phyloP scores from a whole-genome alignment of 2,113 vertebrate genomes.

The Atherinomorus stipes region DNA sequence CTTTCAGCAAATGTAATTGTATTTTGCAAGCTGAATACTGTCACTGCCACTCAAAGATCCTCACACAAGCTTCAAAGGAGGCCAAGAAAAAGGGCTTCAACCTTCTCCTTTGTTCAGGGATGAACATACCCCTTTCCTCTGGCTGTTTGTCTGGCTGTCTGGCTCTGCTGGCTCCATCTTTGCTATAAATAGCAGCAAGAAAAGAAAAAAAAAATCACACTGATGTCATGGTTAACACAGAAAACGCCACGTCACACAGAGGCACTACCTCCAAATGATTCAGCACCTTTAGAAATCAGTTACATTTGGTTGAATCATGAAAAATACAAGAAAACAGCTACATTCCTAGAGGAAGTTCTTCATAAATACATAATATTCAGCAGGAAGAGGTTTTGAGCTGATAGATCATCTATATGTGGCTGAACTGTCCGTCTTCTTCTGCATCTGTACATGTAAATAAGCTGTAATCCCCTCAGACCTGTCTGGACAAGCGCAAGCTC shows the following conservation, averaged over 20 bases:
- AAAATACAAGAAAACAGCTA: not conserved
- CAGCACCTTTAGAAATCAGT: constrained; percentile 54
- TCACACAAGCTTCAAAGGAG: constrained; percentile 14
- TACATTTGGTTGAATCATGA: not conserved
- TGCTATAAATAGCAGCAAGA: constrained; percentile 74
- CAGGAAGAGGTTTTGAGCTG: not conserved
- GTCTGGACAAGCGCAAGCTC: constrained; percentile 10
- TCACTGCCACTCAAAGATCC: constrained; percentile 5
- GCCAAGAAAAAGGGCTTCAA: constrained; percentile 10
- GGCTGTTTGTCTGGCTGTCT: constrained; percentile 41
- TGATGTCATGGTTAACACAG: constrained; percentile 33
- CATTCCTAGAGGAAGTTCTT: not conserved
- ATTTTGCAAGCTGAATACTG: constrained; percentile 32
- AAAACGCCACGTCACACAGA: constrained; percentile 35
- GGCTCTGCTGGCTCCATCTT: constrained; percentile 45
- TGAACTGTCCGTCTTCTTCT: not conserved
- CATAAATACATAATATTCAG: not conserved
- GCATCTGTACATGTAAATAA: not conserved
- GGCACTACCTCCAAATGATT: constrained; percentile 56
- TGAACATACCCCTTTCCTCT: constrained; percentile 26
- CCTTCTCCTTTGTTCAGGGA: constrained; percentile 42
- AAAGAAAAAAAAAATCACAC: constrained; percentile 2
- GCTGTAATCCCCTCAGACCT: not conserved
- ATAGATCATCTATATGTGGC: not conserved
- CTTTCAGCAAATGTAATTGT: constrained; percentile 23